Evolutionary conservation across 2,888 invertebrate genomes (phyloP), one percentile per base, ranked within the genome.

Genomic region (Callinectes sapidus): DNA sequence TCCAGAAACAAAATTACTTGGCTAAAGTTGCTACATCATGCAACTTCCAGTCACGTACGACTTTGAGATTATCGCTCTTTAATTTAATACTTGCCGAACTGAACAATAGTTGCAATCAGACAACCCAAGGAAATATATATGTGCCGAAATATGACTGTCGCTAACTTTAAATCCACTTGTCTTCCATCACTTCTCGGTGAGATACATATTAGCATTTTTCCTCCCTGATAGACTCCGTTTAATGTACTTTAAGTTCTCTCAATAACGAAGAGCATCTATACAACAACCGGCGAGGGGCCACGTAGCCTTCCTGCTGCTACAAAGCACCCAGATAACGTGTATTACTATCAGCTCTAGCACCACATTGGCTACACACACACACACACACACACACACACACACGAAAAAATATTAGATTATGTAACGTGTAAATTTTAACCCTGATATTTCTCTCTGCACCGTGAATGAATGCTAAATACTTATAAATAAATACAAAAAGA

Each of bases 121-220:
- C 5, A 61, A 61, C 23, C 23, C 61, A 61, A 23, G 28, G n/a
- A 28, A 77, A 1, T 77, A 32, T 77, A 77, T 77, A 28, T n/a
- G 35, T 81, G 81, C 35, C 35, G 81, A 81, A 81, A 35, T 81
- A 35, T 81, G 18, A 35, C 28, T 35, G 32, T 35, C 35, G 35
- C 35, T 81, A 81, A 81, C 35, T 81, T 32, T 81, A 81, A 81
- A 81, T 35, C 28, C 35, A 77, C 71, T 77, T 77, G 13, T 77
- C 10, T 77, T 28, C n/a, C 71, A 28, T 28, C 2, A 77, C 23
- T 61, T 61, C 61, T 61, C 18, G 35, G 14, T 13, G 35, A n/a
- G 13, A 35, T n/a, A 3, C 16, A n/a, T n/a, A 32, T 81, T 48
- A 48, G 14, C 35, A 35, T 18, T 81, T 81, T 81, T 81, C 10